Evolutionary conservation across 2,888 invertebrate species (phyloP).

Genomic region (Spatulosminthurus flaviceps): DNA sequence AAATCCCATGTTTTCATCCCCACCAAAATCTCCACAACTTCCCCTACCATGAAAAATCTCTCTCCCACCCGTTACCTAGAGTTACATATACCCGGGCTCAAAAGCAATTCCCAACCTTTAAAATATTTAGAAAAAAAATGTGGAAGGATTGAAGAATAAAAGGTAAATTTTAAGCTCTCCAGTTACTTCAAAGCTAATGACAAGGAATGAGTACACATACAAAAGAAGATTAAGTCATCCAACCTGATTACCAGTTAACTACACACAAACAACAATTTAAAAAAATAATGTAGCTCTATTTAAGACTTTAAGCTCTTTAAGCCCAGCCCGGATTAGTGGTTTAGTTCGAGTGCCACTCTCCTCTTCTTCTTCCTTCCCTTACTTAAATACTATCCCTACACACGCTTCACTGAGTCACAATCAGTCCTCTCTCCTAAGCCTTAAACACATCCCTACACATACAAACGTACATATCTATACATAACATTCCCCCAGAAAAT

Average conservation of each 20-base stretch:
- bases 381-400: too few species aligned
- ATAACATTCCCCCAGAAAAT: too few species aligned
- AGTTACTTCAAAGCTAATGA: conserved; percentile 19
- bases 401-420: neutral
- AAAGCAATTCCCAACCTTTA: neutral
- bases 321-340: conserved; percentile 45
- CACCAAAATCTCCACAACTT: too few species aligned
- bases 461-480: neutral
- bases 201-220: conserved; percentile 3
- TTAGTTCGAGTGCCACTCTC: conserved; percentile 35
- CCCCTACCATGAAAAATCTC: too few species aligned
- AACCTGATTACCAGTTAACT: conserved; percentile 40
- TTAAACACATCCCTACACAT: neutral
- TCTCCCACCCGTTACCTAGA: too few species aligned
- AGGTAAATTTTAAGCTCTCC: neutral
- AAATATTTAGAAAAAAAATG: conserved; percentile 2
- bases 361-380: too few species aligned
- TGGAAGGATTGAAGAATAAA: neutral
- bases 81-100: neutral
- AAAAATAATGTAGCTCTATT: conserved; percentile 42
- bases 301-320: conserved; percentile 42
- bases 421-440: neutral
- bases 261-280: conserved; percentile 41
- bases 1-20: too few species aligned
- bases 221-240: conserved; percentile 43